Evolutionary conservation across 1,140 invertebrate genomes (phyloP).

Genomic region (Drosophila asahinai): DNA sequence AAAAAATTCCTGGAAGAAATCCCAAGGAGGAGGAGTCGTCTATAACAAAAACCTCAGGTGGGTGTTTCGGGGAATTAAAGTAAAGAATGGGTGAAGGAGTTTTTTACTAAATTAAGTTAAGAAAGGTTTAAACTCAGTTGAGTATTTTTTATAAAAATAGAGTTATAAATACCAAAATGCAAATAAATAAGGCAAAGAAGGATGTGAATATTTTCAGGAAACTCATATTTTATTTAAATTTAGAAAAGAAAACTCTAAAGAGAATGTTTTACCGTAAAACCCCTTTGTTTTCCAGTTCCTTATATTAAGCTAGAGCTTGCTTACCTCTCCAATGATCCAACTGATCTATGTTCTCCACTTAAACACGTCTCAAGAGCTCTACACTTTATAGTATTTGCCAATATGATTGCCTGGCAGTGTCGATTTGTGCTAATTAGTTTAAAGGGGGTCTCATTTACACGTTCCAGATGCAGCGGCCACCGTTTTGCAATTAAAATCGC

Average conservation of each 20-base stretch:
- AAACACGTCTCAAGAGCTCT: slow-evolving; percentile 28
- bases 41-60: slow-evolving; percentile 33
- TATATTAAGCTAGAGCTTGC: not conserved
- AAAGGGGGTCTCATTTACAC: slow-evolving; percentile 42
- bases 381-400: slow-evolving; percentile 3
- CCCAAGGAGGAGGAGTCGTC: slow-evolving; percentile 7
- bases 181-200: too few species aligned
- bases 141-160: too few species aligned
- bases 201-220: too few species aligned
- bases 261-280: not conserved
- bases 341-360: slow-evolving; percentile 19
- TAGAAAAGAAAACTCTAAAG: not conserved
- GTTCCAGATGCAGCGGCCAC: slow-evolving; percentile 18
- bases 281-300: not conserved
- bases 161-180: too few species aligned
- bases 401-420: slow-evolving; percentile 23
- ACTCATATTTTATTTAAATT: not conserved
- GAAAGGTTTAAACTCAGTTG: too few species aligned
- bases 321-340: not conserved
- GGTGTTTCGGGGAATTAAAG: not conserved
- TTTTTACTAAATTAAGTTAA: not conserved
- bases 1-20: slow-evolving; percentile 14
- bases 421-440: slow-evolving; percentile 54
- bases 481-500: slow-evolving; percentile 43
- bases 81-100: not conserved